Evolutionary conservation across 1,140 invertebrate species (phyloP).

Genomic region (Dysdera silvatica): DNA sequence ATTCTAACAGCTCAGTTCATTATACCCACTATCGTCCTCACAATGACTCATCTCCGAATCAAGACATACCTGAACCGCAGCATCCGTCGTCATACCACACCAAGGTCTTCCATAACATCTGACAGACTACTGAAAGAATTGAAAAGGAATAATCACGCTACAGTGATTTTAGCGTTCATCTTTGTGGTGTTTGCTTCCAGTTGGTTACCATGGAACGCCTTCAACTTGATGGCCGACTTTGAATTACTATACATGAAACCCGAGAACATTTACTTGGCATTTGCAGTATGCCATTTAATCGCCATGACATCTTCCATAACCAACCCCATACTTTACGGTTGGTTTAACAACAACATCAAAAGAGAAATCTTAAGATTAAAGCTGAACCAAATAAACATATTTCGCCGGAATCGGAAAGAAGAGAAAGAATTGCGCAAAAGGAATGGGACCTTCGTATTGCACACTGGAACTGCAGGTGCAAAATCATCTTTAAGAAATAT

Average conservation of each 20-base stretch:
- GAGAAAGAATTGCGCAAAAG: no score
- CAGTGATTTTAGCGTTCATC: constrained; percentile 40
- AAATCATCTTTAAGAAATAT: no score
- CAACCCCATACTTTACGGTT: constrained; percentile 52
- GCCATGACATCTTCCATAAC: constrained; percentile 52
- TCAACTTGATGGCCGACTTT: constrained; percentile 49
- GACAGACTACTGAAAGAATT: constrained; percentile 39
- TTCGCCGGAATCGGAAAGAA: no score
- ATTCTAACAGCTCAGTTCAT: constrained; percentile 52
- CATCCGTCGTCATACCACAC: constrained; percentile 1
- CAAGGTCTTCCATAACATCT: constrained; percentile 1
- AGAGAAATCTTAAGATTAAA: no score
- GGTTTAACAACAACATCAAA: constrained; percentile 50
- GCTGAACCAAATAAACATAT: no score
- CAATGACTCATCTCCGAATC: constrained; percentile 49
- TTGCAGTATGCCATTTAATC: constrained; percentile 51
- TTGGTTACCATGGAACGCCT: constrained; percentile 51
- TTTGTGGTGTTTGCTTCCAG: constrained; percentile 40
- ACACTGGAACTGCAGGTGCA: no score
- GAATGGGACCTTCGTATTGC: no score
- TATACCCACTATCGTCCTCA: constrained; percentile 50
- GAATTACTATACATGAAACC: constrained; percentile 30
- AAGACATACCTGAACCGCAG: constrained; percentile 43
- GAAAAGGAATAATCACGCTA: constrained; percentile 49
- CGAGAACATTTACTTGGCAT: constrained; percentile 46